Conservation (phyloP, 2,113 vertebrate species). For the Elgaria multicarinata region DNA sequence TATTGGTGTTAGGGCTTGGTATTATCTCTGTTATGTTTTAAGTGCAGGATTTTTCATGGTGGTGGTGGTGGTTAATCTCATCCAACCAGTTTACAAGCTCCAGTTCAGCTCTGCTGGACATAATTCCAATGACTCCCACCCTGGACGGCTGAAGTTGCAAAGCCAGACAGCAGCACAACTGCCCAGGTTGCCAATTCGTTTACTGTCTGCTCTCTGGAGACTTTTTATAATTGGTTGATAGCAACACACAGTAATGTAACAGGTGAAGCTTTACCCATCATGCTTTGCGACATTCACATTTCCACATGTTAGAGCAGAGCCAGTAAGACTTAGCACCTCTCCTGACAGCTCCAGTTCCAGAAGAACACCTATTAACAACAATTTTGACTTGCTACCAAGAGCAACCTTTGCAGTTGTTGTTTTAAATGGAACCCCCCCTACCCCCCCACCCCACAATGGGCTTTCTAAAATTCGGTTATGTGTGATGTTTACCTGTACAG, state of each 20-base stretch:
- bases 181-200: neutral
- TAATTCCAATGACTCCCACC: no score
- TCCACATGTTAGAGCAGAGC: neutral
- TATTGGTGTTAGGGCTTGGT: neutral
- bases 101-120: neutral
- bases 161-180: neutral
- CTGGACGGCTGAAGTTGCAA: no score
- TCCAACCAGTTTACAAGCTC: neutral
- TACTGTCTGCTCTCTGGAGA: neutral
- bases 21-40: neutral
- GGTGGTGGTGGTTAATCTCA: neutral
- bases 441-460: neutral
- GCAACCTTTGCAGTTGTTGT: no score
- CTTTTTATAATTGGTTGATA: neutral
- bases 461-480: slow-evolving; percentile 41
- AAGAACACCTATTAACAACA: neutral
- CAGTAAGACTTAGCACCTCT: neutral
- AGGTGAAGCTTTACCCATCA: no score
- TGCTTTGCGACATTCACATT: neutral
- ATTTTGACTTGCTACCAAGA: neutral
- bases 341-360: neutral
- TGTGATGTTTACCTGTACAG: slow-evolving; percentile 30
- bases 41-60: slow-evolving; percentile 2
- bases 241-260: neutral
- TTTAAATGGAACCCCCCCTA: no score